These are phyloP conservation scores for Amphiura filiformis DNA, from an alignment of 35 echinoderm and acorn worm genomes.

Conservation along the genomic window DNA sequence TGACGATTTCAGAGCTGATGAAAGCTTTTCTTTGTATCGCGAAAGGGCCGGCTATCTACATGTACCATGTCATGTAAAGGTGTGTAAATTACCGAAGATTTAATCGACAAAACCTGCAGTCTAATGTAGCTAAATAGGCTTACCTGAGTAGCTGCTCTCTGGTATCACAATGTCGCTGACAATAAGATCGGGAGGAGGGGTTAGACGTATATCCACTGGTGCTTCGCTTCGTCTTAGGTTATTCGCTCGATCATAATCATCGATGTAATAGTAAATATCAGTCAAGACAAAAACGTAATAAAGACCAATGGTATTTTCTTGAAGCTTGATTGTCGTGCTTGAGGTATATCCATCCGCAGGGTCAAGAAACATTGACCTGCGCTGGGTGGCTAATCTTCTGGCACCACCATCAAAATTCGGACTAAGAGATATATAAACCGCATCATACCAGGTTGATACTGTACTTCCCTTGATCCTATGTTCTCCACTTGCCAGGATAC, in stretches of 20 bases:
- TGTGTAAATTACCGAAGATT: too few species aligned
- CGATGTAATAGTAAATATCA: conserved; percentile 1
- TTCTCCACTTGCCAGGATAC: conserved; percentile 15
- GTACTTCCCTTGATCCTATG: conserved; percentile 24
- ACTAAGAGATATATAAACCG: conserved; percentile 11
- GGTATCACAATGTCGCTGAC: conserved; percentile 8
- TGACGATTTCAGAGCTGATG: too few species aligned
- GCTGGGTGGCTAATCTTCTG: not conserved
- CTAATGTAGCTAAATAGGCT: too few species aligned
- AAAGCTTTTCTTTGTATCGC: too few species aligned
- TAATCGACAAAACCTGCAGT: too few species aligned
- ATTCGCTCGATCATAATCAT: conserved; percentile 4
- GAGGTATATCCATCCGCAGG: not conserved
- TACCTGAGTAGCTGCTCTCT: not conserved
- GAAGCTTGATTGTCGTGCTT: not conserved
- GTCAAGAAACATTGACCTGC: not conserved
- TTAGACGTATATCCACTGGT: conserved; percentile 12
- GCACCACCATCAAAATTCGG: not conserved
- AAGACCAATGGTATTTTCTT: not conserved
- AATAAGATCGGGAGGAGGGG: conserved; percentile 18
- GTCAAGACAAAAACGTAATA: not conserved
- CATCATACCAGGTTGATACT: conserved; percentile 20
- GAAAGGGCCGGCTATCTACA: too few species aligned
- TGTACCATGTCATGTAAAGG: too few species aligned
- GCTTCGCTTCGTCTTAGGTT: conserved; percentile 16